Evolutionary conservation across 2,797 vertebrate genomes (phyloP).

Genomic region (Mormyrops boulengeri): DNA sequence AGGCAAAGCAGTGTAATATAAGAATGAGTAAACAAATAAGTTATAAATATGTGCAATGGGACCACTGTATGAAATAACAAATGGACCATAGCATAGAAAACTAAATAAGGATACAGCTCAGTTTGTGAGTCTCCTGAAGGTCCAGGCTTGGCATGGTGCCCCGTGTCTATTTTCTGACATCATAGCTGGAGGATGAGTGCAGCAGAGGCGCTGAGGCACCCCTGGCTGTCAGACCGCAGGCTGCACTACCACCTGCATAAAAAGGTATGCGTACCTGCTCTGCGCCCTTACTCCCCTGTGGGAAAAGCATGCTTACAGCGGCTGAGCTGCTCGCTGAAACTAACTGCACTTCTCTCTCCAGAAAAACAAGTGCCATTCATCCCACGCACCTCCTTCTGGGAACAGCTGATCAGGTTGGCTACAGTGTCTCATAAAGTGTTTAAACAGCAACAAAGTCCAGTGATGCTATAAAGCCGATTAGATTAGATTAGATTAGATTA

Average conservation of each 20-base stretch:
- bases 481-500: not conserved
- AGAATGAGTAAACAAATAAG: not conserved
- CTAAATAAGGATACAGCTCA: not conserved
- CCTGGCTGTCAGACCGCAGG: constrained; percentile 81
- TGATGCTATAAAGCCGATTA: not conserved
- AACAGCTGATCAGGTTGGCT: constrained; percentile 71
- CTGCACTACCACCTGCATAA: constrained; percentile 72
- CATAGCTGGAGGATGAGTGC: constrained; percentile 92
- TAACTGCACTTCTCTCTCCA: constrained; percentile 31
- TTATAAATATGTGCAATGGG: not conserved
- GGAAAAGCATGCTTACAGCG: not conserved
- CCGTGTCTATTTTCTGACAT: constrained; percentile 14
- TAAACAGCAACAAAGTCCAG: not conserved
- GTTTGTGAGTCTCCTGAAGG: not conserved
- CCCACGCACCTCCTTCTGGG: constrained; percentile 46
- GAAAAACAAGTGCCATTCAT: constrained; percentile 62
- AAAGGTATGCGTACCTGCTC: constrained; percentile 58
- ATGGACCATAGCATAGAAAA: not conserved
- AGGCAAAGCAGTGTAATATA: not conserved
- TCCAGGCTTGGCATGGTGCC: not conserved
- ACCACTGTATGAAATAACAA: not conserved
- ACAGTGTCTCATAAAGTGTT: not conserved
- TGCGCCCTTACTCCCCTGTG: not conserved
- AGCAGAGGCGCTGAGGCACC: constrained; percentile 81
- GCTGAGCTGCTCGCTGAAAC: not conserved